Conservation (phyloP, 2,888 invertebrate genomes). For the Alcis repandata region DNA sequence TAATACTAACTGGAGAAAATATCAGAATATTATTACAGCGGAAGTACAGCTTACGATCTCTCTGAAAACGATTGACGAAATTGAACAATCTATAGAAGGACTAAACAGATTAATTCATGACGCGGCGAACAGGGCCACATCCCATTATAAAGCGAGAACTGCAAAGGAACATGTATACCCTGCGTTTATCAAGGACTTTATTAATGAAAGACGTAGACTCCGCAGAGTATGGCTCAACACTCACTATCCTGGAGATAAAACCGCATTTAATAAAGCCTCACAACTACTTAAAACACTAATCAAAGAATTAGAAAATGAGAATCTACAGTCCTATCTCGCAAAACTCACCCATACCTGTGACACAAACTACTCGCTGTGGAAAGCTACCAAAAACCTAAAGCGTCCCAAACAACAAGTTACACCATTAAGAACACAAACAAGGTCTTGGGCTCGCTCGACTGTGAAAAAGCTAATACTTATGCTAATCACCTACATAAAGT, state of each 20-base stretch:
- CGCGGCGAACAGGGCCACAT: too few species aligned
- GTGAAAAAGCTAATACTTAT: not conserved
- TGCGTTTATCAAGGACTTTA: too few species aligned
- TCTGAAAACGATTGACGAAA: not conserved
- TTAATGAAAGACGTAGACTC: not conserved
- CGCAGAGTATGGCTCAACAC: not conserved
- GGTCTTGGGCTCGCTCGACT: not conserved
- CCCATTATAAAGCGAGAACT: not conserved
- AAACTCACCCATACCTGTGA: not conserved
- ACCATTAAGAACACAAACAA: not conserved
- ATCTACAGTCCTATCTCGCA: not conserved
- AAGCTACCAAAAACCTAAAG: slow-evolving; percentile 1
- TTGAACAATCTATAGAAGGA: not conserved
- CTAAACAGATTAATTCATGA: not conserved
- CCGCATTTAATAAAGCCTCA: not conserved
- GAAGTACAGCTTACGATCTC: not conserved
- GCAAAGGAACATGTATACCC: too few species aligned
- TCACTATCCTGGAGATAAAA: not conserved
- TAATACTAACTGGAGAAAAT: not conserved
- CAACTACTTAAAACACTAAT: not conserved
- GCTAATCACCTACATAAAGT: not conserved
- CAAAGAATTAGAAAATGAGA: not conserved
- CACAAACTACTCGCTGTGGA: slow-evolving; percentile 12
- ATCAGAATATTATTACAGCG: not conserved
- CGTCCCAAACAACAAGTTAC: not conserved